These are phyloP conservation scores for Apodemus speciosus DNA, from an alignment of 2,113 vertebrate species.

Conservation along the genomic window DNA sequence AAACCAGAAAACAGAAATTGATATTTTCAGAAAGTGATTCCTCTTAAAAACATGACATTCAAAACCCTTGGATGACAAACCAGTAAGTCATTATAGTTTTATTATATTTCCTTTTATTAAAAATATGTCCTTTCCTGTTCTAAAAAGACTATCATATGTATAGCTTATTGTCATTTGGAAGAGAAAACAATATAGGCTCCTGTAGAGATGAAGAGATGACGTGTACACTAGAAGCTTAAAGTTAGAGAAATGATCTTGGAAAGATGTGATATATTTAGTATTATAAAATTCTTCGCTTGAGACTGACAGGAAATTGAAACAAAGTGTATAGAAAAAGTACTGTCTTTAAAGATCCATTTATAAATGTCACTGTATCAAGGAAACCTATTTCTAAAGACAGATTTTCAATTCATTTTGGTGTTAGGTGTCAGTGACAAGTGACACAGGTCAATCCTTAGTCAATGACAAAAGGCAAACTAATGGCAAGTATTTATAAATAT, in stretches of 20 bases:
- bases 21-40: not conserved
- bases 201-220: slow-evolving; percentile 8
- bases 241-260: slow-evolving; percentile 66
- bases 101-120: not conserved
- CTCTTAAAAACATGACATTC: slow-evolving; percentile 29
- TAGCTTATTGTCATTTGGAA: slow-evolving; percentile 13
- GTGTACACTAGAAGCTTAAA: not conserved
- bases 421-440: slow-evolving; percentile 66
- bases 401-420: slow-evolving; percentile 66
- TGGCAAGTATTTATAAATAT: slow-evolving; percentile 70
- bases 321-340: slow-evolving; percentile 64
- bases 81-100: slow-evolving; percentile 39
- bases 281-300: slow-evolving; percentile 72
- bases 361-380: slow-evolving; percentile 69
- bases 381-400: slow-evolving; percentile 65
- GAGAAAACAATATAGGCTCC: slow-evolving; percentile 43
- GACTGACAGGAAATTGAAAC: slow-evolving; percentile 74
- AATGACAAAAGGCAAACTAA: slow-evolving; percentile 57
- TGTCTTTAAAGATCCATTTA: slow-evolving; percentile 75
- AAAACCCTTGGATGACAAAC: slow-evolving; percentile 30
- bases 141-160: not conserved
- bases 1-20: not conserved
- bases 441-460: slow-evolving; percentile 60
- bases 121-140: not conserved
- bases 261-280: slow-evolving; percentile 58